Evolutionary conservation across 1,140 invertebrate species (phyloP), one percentile per base, ranked within the genome.

Genomic region (Cyclina sinensis): DNA sequence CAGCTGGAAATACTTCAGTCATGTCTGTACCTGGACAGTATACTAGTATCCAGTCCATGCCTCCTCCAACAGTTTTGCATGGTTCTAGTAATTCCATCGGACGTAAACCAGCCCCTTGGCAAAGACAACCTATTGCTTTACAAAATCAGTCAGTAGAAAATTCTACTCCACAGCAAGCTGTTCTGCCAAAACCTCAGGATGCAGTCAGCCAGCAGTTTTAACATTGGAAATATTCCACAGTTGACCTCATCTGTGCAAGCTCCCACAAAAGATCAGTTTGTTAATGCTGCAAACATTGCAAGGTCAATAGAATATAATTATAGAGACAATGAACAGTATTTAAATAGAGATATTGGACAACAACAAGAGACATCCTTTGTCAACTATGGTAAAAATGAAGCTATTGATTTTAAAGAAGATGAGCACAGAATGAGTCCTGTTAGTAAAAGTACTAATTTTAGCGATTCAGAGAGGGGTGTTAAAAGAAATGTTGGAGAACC

Each of bases 401-500:
- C 2, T 21, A 24, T 48, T 27, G 39, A 11, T n/a, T 48, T n/a
- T 5, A 5, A 46, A 48, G 11, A 74, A n/a, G 24, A 5, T 48
- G 2, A 74, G 18, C 4, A 62, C 14, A 62, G n/a, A 4, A 27
- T 11, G 2, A 24, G 14, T 27, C 4, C 5, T 62, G 57, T 27
- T 62, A 24, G 14, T 62, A 27, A 24, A 62, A 18, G 18, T 7
- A 32, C 14, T 2, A 24, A 30, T 78, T 18, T 9, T 35, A 32
- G 48, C 14, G 65, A 70, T 18, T 5, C 32, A 1, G 65, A 70
- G 0, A 54, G 74, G 32, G 74, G 74, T 14, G 12, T 54, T 30
- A 78, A 78, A 78, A 48, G 74, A 51, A 27, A 3, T 18, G 35
- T 12, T 54, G 32, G 35, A 54, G 74, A 78, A 78, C 21, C n/a